These are phyloP conservation scores for Phylloscopus collybita DNA, from an alignment of 2,797 vertebrate genomes.

Conservation along the genomic window DNA sequence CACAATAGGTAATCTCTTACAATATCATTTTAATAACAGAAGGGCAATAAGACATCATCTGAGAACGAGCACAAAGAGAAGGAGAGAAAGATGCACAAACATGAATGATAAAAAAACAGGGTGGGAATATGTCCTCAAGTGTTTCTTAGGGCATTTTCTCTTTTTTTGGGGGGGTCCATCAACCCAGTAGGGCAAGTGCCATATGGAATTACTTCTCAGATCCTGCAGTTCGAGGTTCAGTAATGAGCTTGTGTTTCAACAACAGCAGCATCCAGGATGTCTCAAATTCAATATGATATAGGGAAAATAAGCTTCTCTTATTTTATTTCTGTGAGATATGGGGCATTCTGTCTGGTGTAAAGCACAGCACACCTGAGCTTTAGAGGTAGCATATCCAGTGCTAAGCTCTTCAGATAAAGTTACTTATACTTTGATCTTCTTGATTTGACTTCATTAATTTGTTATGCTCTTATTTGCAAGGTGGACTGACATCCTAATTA, in stretches of 20 bases:
- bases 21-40: constrained; percentile 2
- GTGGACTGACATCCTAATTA: not conserved
- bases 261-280: not conserved
- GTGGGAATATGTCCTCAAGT: not conserved
- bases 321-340: not conserved
- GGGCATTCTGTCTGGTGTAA: not conserved
- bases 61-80: not conserved
- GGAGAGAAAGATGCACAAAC: not conserved
- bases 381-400: not conserved
- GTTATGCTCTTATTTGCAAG: not conserved
- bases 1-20: not conserved
- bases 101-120: not conserved
- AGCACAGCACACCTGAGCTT: not conserved
- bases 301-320: not conserved
- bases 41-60: not conserved
- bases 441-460: not conserved
- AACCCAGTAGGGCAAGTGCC: not conserved
- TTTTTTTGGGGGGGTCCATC: not conserved
- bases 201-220: not conserved
- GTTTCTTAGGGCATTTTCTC: not conserved
- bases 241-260: not conserved
- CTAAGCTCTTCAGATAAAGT: not conserved
- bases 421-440: not conserved
- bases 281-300: not conserved
- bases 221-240: not conserved